Evolutionary conservation across 2,888 invertebrate genomes (phyloP).

Genomic region (Seira sanloemensis): DNA sequence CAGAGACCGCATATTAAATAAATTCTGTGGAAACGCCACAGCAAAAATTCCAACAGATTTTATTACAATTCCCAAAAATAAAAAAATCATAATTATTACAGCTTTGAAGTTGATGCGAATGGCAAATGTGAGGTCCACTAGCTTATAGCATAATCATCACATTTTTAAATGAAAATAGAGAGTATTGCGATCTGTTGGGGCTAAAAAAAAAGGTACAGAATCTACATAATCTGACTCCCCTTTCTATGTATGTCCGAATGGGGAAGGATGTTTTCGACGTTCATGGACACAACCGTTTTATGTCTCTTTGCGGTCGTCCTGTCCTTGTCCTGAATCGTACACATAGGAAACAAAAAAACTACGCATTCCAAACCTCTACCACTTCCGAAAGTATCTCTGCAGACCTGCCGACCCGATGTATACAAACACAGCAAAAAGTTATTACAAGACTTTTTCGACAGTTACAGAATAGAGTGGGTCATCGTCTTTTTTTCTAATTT

Average conservation of each 20-base stretch:
- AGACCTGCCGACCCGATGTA: neutral
- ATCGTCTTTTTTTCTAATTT: slow-evolving; percentile 45
- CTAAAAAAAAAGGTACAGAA: neutral
- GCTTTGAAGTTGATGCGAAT: too few species aligned
- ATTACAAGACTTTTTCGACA: neutral
- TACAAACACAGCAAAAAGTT: neutral
- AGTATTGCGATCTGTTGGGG: neutral
- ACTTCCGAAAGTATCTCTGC: neutral
- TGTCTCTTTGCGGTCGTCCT: neutral
- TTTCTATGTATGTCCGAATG: neutral
- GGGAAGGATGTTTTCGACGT: neutral
- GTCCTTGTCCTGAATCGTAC: slow-evolving; percentile 7
- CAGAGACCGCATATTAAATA: too few species aligned
- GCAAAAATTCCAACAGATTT: too few species aligned
- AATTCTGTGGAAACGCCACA: too few species aligned
- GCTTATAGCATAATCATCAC: too few species aligned
- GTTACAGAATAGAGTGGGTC: slow-evolving; percentile 1
- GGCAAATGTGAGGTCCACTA: too few species aligned
- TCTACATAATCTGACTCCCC: neutral
- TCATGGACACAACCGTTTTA: slow-evolving; percentile 9
- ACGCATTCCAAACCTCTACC: neutral
- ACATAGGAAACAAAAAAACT: neutral
- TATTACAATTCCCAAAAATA: too few species aligned
- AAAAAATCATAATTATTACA: too few species aligned
- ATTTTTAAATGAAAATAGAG: neutral